phyloP scores from a whole-genome alignment of 1,140 invertebrate genomes.

The Drosophila nasuta region DNA sequence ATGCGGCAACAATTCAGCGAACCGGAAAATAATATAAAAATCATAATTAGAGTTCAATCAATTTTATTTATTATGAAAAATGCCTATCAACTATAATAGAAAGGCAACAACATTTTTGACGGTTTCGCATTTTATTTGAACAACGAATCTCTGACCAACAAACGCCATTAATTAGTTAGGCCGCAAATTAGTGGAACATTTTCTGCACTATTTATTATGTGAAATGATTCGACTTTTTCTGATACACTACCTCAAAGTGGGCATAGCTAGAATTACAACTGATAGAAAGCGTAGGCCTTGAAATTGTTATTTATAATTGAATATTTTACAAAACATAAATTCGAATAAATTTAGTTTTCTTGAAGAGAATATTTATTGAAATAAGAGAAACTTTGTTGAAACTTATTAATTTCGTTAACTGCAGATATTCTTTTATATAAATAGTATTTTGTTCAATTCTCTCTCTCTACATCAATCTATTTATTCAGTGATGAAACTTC shows the following conservation, averaged over 20 bases:
- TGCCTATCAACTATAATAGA: slow-evolving; percentile 30
- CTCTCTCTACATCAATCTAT: too few species aligned
- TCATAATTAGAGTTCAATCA: slow-evolving; percentile 63
- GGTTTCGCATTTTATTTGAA: slow-evolving; percentile 26
- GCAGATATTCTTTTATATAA: too few species aligned
- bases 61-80: slow-evolving; percentile 63
- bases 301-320: too few species aligned
- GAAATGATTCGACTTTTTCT: slow-evolving; percentile 23
- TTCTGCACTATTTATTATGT: slow-evolving; percentile 31
- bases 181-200: slow-evolving; percentile 79
- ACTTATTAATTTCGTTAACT: too few species aligned
- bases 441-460: too few species aligned
- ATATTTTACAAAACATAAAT: too few species aligned
- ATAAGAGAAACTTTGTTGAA: too few species aligned
- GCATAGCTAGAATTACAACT: not conserved
- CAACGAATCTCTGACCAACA: slow-evolving; percentile 14
- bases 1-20: slow-evolving; percentile 5
- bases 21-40: slow-evolving; percentile 16
- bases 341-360: too few species aligned
- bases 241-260: slow-evolving; percentile 2
- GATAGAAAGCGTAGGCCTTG: too few species aligned
- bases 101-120: slow-evolving; percentile 24
- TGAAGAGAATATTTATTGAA: too few species aligned
- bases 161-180: slow-evolving; percentile 73
- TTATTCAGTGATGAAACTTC: too few species aligned